phyloP scores from a whole-genome alignment of 2,888 invertebrate genomes.

The Drosophila tanythrix region DNA sequence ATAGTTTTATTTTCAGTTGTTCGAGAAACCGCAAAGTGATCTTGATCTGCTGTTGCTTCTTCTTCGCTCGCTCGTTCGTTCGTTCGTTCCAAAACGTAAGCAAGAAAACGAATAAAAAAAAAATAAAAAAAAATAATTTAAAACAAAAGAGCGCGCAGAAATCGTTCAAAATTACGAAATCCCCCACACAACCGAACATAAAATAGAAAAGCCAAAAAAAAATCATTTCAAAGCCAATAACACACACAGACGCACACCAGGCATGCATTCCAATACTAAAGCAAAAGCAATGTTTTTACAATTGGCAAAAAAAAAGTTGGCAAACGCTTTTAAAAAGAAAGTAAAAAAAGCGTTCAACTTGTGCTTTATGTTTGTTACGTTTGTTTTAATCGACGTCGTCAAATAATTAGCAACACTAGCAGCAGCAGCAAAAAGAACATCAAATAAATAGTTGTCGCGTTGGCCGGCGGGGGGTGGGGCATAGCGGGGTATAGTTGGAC shows the following conservation, averaged over 20 bases:
- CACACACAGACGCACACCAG: slow-evolving; percentile 4
- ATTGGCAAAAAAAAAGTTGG: slow-evolving; percentile 16
- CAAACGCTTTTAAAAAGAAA: slow-evolving; percentile 5
- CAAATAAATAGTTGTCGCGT: slow-evolving; percentile 41
- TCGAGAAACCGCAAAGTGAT: slow-evolving; percentile 55
- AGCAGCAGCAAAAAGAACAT: slow-evolving; percentile 14
- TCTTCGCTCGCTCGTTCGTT: slow-evolving; percentile 22
- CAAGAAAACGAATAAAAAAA: slow-evolving; percentile 30
- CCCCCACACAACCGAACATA: slow-evolving; percentile 28
- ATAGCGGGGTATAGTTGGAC: slow-evolving; percentile 16
- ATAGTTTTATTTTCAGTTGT: slow-evolving; percentile 44
- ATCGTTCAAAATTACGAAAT: slow-evolving; percentile 29
- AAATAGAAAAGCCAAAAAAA: slow-evolving; percentile 41
- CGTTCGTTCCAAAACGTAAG: slow-evolving; percentile 58
- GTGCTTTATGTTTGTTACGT: slow-evolving; percentile 17
- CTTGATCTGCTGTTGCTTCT: slow-evolving; percentile 53
- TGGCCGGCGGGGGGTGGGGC: slow-evolving; percentile 6
- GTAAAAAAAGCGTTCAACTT: slow-evolving; percentile 34
- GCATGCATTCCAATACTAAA: slow-evolving; percentile 6
- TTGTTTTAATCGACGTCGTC: slow-evolving; percentile 31
- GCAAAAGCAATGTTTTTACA: slow-evolving; percentile 35
- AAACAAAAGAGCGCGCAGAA: slow-evolving; percentile 47
- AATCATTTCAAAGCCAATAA: slow-evolving; percentile 52
- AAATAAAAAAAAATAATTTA: slow-evolving; percentile 4
- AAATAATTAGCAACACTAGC: slow-evolving; percentile 46